These are phyloP conservation scores for Drosophila lacteicornis DNA, from an alignment of 1,140 invertebrate genomes.

Conservation along the genomic window DNA sequence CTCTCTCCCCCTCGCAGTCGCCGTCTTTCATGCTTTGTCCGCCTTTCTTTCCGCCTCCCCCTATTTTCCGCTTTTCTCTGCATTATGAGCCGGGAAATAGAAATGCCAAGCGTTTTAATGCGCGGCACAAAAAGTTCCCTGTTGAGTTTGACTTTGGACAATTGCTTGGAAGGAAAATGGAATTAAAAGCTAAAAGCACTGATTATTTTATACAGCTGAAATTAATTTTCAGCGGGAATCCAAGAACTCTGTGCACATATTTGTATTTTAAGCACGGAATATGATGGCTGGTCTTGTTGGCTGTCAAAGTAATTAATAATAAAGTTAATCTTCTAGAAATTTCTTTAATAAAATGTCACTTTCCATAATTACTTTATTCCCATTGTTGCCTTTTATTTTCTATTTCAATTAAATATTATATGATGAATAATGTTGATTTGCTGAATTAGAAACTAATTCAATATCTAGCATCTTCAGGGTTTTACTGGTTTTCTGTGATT, in stretches of 20 bases:
- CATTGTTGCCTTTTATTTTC: not conserved
- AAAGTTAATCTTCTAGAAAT: not conserved
- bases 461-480: constrained; percentile 4
- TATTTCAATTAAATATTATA: not conserved
- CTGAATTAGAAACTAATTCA: not conserved
- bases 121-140: constrained; percentile 42
- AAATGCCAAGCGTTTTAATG: constrained; percentile 47
- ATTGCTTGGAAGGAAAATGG: constrained; percentile 31
- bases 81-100: constrained; percentile 46
- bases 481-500: not conserved
- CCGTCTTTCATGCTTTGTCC: constrained; percentile 27
- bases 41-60: constrained; percentile 1
- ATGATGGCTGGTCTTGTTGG: too few relatives aligned
- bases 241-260: not conserved
- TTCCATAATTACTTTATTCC: not conserved
- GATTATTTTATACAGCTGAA: constrained; percentile 11
- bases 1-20: constrained; percentile 11
- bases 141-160: constrained; percentile 52
- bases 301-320: not conserved
- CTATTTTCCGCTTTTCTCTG: constrained; percentile 27
- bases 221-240: constrained; percentile 8
- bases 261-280: not conserved
- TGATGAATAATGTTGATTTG: not conserved
- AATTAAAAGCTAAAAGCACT: constrained; percentile 20
- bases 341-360: not conserved